Percentiles rank a stretch among this genome's conserved stretches.
phyloP scores from a whole-genome alignment of 2,113 vertebrate genomes.

The Scatophagus argus region DNA sequence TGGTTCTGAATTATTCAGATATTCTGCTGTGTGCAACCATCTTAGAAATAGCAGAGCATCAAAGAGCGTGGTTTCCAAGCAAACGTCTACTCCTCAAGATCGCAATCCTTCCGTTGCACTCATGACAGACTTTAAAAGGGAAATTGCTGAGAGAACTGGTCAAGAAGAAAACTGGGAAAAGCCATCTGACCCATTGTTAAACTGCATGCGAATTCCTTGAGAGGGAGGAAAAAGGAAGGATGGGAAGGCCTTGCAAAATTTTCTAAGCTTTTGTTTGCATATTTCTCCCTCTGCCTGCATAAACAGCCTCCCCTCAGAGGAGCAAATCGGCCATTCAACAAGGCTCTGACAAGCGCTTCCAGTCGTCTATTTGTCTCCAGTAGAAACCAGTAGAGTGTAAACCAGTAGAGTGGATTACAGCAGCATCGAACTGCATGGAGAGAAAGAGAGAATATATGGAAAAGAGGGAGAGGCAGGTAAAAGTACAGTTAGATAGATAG shows the following conservation, averaged over 20 bases:
- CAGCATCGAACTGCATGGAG: not conserved
- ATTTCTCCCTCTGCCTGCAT: constrained; percentile 57
- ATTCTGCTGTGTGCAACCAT: not conserved
- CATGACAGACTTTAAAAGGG: constrained; percentile 8
- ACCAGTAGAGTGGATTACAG: not conserved
- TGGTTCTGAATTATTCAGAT: constrained; percentile 29
- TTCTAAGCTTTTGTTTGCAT: constrained; percentile 77
- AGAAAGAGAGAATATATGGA: not conserved
- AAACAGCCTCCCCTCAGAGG: constrained; percentile 62
- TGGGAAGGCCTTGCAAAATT: constrained; percentile 62
- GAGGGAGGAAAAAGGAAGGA: constrained; percentile 69
- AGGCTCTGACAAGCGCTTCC: constrained; percentile 25
- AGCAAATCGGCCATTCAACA: constrained; percentile 64
- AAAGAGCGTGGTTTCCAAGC: not conserved
- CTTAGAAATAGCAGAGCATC: not conserved
- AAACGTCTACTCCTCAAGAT: constrained; percentile 18
- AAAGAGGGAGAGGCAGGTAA: not conserved
- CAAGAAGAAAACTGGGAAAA: constrained; percentile 17
- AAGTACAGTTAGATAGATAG: too few species aligned
- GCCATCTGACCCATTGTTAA: constrained; percentile 55
- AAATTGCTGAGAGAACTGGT: constrained; percentile 5
- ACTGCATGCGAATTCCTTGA: constrained; percentile 58
- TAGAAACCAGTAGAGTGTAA: not conserved
- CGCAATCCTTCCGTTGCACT: constrained; percentile 11
- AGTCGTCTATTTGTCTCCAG: constrained; percentile 5